Evolutionary conservation across 2,888 invertebrate species (phyloP).

Genomic region (Drosophila hamatofila): DNA sequence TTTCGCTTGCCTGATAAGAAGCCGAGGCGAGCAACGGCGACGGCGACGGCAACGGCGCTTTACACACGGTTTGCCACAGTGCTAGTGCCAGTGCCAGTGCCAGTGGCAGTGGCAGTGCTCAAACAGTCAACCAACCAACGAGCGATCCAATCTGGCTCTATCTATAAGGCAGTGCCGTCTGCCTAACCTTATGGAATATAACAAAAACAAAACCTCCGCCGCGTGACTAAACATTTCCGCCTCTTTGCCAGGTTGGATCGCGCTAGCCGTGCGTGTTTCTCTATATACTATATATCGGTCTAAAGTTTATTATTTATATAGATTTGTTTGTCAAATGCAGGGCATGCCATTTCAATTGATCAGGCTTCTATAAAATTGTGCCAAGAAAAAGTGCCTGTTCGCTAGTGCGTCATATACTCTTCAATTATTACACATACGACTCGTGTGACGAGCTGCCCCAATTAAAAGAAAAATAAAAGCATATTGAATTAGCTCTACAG

Average conservation of each 20-base stretch:
- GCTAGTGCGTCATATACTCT: slow-evolving; percentile 8
- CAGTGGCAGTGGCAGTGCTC: slow-evolving; percentile 35
- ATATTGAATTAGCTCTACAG: not conserved
- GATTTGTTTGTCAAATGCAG: slow-evolving; percentile 1
- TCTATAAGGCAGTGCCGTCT: slow-evolving; percentile 40
- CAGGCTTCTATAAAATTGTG: slow-evolving; percentile 21
- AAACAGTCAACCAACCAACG: slow-evolving; percentile 37
- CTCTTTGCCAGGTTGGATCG: slow-evolving; percentile 31
- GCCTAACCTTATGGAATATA: slow-evolving; percentile 26
- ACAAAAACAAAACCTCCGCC: slow-evolving; percentile 24
- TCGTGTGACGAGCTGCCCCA: slow-evolving; percentile 37
- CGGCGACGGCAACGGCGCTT: slow-evolving; percentile 6
- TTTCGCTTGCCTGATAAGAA: slow-evolving; percentile 57
- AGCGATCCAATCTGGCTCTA: slow-evolving; percentile 54
- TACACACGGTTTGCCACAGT: slow-evolving; percentile 21
- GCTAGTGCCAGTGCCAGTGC: slow-evolving; percentile 36
- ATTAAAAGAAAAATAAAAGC: not conserved
- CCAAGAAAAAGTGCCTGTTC: slow-evolving; percentile 33
- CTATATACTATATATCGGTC: not conserved
- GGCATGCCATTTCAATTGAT: slow-evolving; percentile 13
- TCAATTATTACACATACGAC: slow-evolving; percentile 25
- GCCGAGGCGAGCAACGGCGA: slow-evolving; percentile 18
- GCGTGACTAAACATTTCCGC: slow-evolving; percentile 41
- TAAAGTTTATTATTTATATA: too few relatives aligned
- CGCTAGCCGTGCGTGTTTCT: slow-evolving; percentile 29